These are phyloP conservation scores for Linyphia triangularis DNA, from an alignment of 2,888 invertebrate genomes.

Conservation along the genomic window DNA sequence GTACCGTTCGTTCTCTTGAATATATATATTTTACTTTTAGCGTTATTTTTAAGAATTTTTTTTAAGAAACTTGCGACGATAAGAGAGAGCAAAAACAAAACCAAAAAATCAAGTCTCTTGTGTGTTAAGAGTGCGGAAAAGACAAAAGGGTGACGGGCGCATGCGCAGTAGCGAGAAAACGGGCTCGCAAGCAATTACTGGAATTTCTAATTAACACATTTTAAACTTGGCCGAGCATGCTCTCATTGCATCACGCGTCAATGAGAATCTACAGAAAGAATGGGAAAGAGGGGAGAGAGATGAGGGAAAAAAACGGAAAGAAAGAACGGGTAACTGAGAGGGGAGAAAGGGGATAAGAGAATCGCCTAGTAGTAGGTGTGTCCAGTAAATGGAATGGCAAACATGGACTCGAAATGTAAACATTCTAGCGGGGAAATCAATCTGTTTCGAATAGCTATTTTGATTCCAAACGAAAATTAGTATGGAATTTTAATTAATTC, in stretches of 20 bases:
- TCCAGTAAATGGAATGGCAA: conserved; percentile 57
- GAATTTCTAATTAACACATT: conserved; percentile 75
- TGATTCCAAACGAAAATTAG: not conserved
- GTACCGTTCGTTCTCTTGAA: conserved; percentile 48
- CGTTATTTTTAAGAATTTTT: conserved; percentile 51
- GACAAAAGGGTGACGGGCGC: conserved; percentile 59
- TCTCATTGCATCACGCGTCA: conserved; percentile 70
- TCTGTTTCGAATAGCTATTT: not conserved
- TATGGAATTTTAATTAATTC: no score
- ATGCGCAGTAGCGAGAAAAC: conserved; percentile 44
- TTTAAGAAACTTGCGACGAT: conserved; percentile 39
- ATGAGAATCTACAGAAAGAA: conserved; percentile 13
- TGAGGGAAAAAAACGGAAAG: not conserved
- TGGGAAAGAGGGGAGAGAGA: not conserved
- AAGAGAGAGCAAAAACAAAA: conserved; percentile 59
- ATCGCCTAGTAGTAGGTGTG: conserved; percentile 37
- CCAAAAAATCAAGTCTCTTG: conserved; percentile 64
- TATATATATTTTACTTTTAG: conserved; percentile 18
- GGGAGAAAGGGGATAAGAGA: not conserved
- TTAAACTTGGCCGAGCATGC: conserved; percentile 70
- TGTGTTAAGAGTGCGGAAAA: conserved; percentile 64
- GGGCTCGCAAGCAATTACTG: conserved; percentile 71
- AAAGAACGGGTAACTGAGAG: not conserved
- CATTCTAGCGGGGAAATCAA: conserved; percentile 27
- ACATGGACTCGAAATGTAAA: conserved; percentile 48